Evolutionary conservation across 2,797 vertebrate species (phyloP).

Genomic region (Schizothorax lantsangensis): DNA sequence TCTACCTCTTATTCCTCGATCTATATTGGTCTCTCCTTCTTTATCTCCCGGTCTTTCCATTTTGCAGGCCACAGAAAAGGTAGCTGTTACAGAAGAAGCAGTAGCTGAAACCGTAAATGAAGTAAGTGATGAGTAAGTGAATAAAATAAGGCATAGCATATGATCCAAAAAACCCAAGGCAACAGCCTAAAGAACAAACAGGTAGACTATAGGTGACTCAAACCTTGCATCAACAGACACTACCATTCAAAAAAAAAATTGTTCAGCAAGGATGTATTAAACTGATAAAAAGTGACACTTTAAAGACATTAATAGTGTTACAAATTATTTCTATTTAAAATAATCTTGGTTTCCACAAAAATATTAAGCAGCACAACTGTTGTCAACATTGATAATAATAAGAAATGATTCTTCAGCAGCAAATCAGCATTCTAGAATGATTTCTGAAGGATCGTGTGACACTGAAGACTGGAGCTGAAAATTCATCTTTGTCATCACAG

Average conservation of each 20-base stretch:
- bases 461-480: background rate
- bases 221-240: background rate
- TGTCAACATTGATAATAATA: background rate
- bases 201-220: background rate
- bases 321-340: background rate
- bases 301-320: background rate
- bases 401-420: background rate
- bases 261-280: background rate
- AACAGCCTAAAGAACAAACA: background rate
- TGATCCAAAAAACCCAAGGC: background rate
- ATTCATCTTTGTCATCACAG: background rate
- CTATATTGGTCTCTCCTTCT: slow-evolving; percentile 40
- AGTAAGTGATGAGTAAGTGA: background rate
- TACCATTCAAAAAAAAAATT: slow-evolving; percentile 3
- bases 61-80: slow-evolving; percentile 45
- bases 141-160: background rate
- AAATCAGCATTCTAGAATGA: background rate
- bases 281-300: background rate
- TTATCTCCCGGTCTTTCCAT: slow-evolving; percentile 38
- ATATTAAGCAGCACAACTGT: background rate
- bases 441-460: background rate
- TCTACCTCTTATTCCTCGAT: slow-evolving; percentile 8
- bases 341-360: background rate
- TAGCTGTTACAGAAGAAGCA: slow-evolving; percentile 39
- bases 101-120: slow-evolving; percentile 46